phyloP scores from a whole-genome alignment of 2,113 vertebrate genomes.

The Aplodontia rufa region DNA sequence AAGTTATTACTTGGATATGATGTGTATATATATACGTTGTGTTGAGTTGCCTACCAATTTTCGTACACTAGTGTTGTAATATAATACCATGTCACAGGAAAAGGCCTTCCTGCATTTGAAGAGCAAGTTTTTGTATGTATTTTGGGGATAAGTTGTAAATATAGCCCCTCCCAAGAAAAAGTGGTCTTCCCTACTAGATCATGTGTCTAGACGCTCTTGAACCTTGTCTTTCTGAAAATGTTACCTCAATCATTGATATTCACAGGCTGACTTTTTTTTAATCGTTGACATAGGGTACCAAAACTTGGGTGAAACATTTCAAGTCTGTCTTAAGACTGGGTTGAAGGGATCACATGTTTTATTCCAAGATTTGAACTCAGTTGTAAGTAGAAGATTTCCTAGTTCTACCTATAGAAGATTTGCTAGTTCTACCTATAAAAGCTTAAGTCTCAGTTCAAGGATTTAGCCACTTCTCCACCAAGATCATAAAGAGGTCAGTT shows the following conservation, averaged over 20 bases:
- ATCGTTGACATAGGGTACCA: background rate
- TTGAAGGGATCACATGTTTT: too few species aligned
- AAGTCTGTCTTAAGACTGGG: background rate
- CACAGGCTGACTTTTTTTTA: background rate
- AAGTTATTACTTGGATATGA: too few species aligned
- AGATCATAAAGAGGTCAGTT: background rate
- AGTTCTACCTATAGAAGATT: background rate
- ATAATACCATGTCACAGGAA: slow-evolving; percentile 38
- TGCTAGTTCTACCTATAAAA: background rate
- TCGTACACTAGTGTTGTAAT: slow-evolving; percentile 61
- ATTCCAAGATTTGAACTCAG: too few species aligned
- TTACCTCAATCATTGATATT: background rate
- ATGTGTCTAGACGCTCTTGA: background rate
- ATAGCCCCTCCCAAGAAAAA: slow-evolving; percentile 7
- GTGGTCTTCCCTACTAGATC: background rate
- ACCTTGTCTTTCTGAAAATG: background rate
- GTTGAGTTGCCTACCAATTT: slow-evolving; percentile 47
- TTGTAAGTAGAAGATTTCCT: too few species aligned
- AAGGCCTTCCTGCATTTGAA: slow-evolving; percentile 65
- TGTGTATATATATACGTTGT: background rate
- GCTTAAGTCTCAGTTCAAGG: background rate
- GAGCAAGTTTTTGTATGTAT: too few species aligned
- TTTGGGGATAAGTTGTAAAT: slow-evolving; percentile 82
- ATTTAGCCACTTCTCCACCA: background rate
- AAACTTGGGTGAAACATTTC: background rate